Conservation (phyloP, 2,888 invertebrate species). For the Platypus cylindrus region DNA sequence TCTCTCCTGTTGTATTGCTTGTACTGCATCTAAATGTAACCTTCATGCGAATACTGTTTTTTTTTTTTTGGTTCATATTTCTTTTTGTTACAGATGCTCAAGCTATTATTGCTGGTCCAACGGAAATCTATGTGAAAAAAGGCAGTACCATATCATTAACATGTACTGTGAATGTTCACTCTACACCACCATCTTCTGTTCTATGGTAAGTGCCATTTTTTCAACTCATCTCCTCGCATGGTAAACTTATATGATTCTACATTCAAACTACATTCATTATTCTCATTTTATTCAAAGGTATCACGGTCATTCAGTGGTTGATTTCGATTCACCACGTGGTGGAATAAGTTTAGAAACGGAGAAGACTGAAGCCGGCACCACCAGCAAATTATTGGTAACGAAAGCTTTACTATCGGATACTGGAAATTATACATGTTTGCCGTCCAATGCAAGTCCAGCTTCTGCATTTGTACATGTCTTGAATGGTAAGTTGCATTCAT, state of each 20-base stretch:
- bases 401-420: slow-evolving; percentile 73
- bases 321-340: slow-evolving; percentile 70
- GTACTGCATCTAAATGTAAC: too few relatives aligned
- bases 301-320: slow-evolving; percentile 68
- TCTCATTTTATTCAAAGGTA: slow-evolving; percentile 35
- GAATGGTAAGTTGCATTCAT: slow-evolving; percentile 51
- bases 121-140: slow-evolving; percentile 79
- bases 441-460: slow-evolving; percentile 70
- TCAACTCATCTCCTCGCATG: not conserved
- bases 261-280: not conserved
- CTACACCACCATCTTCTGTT: slow-evolving; percentile 63
- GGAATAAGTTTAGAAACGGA: slow-evolving; percentile 81
- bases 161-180: slow-evolving; percentile 79
- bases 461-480: slow-evolving; percentile 75
- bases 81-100: slow-evolving; percentile 60
- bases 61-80: too few relatives aligned
- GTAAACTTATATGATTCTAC: not conserved
- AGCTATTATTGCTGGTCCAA: slow-evolving; percentile 72
- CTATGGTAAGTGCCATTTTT: slow-evolving; percentile 43
- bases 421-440: slow-evolving; percentile 84
- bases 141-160: slow-evolving; percentile 83
- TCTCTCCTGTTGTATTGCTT: too few relatives aligned
- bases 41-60: too few relatives aligned
- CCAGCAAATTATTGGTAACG: slow-evolving; percentile 69
- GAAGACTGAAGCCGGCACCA: slow-evolving; percentile 69